Base-by-base conservation (phyloP, 2,797 vertebrate species). In the Esox lucius region DNA sequence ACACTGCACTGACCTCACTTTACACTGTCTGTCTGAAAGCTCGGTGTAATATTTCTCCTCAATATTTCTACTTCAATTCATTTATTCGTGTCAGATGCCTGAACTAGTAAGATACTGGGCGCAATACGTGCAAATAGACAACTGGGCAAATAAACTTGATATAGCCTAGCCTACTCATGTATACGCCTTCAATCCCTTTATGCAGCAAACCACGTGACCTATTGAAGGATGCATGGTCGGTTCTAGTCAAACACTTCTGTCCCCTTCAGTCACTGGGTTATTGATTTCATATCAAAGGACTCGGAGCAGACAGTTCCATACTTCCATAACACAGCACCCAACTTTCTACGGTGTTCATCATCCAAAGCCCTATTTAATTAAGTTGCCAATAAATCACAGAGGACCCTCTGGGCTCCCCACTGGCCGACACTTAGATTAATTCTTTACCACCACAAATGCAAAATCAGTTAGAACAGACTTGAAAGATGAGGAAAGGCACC, bases 311-410 rank as follows among this genome's bases (percentile, higher is more conserved):
- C 76, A 71, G 82, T 81, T 84, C 81, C 80, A 81, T 80, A 80
- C 85, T 83, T 84, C 81, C 81, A 84, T 28, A 48, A 82, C 78
- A 78, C 84, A 82, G 85, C 84, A 85, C 82, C 80, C 80, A 77
- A 86, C 88, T 78, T 84, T 85, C 82, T 42, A 75, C 80, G 72
- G 83, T 82, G 83, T 87, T 91, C 91, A 92, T 93, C 92, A 92
- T 92, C 81, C 83, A 75, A 89, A 85, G 92, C 90, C 90, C 81
- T 87, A 91, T 89, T 90, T 89, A 93, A 94, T 93, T 93, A 94
- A 90, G 84, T 89, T 83, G 3, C 91, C 91, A 91, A 94, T 94
- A 93, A 93, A 94, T 94, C 93, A 93, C 78, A 80, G 84, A 87
- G 84, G 79, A 79, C 91, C 88, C 89, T 86, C 85, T 80, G 88